Evolutionary conservation across 30 jellyfish, hydroid and myxozoan genomes (phyloP).

Genomic region (Turritopsis dohrnii): DNA sequence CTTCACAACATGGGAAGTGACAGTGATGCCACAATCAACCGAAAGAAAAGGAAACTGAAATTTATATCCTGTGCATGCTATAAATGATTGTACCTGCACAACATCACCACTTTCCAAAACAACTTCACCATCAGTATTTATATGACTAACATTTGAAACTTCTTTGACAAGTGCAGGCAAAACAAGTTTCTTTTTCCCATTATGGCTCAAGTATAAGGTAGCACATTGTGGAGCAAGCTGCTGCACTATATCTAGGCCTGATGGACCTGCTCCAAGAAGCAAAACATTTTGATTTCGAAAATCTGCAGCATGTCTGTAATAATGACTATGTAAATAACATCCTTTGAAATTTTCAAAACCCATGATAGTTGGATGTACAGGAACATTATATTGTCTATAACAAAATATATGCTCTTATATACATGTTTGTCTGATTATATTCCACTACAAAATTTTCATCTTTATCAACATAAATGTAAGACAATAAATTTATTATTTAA

Average conservation of each 20-base stretch:
- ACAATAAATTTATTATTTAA: too few relatives aligned
- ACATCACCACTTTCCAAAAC: conserved; percentile 42
- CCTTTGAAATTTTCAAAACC: conserved; percentile 51
- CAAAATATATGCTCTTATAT: too few relatives aligned
- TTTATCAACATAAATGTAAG: too few relatives aligned
- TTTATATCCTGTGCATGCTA: conserved; percentile 67
- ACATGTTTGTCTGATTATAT: too few relatives aligned
- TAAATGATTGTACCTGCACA: conserved; percentile 38
- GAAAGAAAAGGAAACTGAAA: conserved; percentile 56
- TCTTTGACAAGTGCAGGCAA: conserved; percentile 47
- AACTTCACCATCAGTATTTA: conserved; percentile 42
- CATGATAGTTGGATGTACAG: conserved; percentile 49
- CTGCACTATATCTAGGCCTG: conserved; percentile 72
- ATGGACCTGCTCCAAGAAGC: conserved; percentile 73
- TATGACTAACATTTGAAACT: conserved; percentile 23
- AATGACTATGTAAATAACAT: conserved; percentile 49
- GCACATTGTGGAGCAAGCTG: conserved; percentile 55
- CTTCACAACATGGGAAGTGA: conserved; percentile 12
- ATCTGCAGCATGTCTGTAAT: conserved; percentile 62
- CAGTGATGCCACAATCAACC: conserved; percentile 35
- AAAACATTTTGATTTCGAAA: conserved; percentile 30
- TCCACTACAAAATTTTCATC: too few relatives aligned
- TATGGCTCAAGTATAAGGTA: conserved; percentile 45
- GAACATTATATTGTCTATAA: conserved; percentile 57
- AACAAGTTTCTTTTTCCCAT: conserved; percentile 17